Base-by-base conservation (phyloP, 2,113 vertebrate species). In the Gopherus evgoodei region DNA sequence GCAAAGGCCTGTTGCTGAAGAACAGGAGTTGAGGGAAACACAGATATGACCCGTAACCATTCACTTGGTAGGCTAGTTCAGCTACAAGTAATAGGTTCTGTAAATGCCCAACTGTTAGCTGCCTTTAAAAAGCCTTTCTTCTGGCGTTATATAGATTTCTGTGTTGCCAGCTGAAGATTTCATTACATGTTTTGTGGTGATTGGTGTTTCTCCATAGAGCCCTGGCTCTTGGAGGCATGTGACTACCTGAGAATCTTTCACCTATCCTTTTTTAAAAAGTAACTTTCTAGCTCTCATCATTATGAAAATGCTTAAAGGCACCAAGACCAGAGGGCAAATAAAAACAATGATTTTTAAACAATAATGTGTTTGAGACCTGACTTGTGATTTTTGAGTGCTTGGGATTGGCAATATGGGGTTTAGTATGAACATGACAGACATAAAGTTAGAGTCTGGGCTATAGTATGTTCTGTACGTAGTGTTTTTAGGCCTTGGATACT, bases 401-500 rank as follows among this genome's bases (percentile, higher is more conserved):
- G 35, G 81, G n/a, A 35, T 11, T 17, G 21, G 31, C 17, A 21
- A 6, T 8, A 29, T 50, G 13, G 14, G 49, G 17, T 50, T 84
- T 59, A 69, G 69, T 14, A 11, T 56, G 29, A 13, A 19, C 9
- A 1, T 2, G 3, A 27, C 0, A 7, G 47, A 11, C 49, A 10
- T 12, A 5, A 24, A 3, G 54, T 2, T 69, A 4, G 9, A 10
- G 17, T 31, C 29, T 0, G 0, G 16, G 35, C 65, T 31, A 35
- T 35, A 31, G 14, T 65, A 10, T 69, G 35, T n/a, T 69, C 62
- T n/a, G 14, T n/a, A 35, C 16, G 8, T 17, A 8, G 35, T 69
- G 35, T 69, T n/a, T 8, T n/a, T n/a, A n/a, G 31, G 62, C 31
- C 62, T 65, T 1, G 29, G 47, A 42, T 57, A 57, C 62, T 17